These are phyloP conservation scores for Spheniscus humboldti DNA, from an alignment of 2,797 vertebrate genomes.

Conservation along the genomic window DNA sequence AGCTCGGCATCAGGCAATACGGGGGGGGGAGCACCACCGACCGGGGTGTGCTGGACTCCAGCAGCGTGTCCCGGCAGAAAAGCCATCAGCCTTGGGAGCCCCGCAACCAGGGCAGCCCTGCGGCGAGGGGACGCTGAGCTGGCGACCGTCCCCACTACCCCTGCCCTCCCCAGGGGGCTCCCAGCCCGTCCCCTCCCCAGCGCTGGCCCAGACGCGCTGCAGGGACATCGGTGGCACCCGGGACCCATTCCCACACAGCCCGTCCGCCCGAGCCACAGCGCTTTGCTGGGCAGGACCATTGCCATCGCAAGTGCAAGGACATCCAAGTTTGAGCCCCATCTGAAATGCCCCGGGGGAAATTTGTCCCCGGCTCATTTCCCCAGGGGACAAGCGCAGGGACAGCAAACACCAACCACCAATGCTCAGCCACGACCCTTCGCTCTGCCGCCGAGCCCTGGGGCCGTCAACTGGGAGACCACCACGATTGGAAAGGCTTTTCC, in stretches of 20 bases:
- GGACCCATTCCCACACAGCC: not conserved
- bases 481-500: not conserved
- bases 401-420: not conserved
- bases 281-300: not conserved
- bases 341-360: not conserved
- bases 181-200: not conserved
- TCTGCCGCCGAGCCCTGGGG: not conserved
- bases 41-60: not conserved
- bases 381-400: not conserved
- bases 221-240: not conserved
- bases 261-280: rapidly evolving
- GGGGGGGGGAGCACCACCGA: not conserved
- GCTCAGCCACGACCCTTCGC: not conserved
- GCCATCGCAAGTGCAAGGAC: not conserved
- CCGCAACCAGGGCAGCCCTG: not conserved
- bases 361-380: not conserved
- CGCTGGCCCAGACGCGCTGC: not conserved
- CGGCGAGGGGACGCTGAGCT: rapidly evolving
- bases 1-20: not conserved
- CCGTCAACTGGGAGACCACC: not conserved
- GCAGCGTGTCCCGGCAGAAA: not conserved
- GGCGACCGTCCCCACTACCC: rapidly evolving
- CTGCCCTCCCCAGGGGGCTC: not conserved
- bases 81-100: not conserved
- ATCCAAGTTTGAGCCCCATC: rapidly evolving